phyloP scores from a whole-genome alignment of 1,140 invertebrate genomes.

The Atta colombica region DNA sequence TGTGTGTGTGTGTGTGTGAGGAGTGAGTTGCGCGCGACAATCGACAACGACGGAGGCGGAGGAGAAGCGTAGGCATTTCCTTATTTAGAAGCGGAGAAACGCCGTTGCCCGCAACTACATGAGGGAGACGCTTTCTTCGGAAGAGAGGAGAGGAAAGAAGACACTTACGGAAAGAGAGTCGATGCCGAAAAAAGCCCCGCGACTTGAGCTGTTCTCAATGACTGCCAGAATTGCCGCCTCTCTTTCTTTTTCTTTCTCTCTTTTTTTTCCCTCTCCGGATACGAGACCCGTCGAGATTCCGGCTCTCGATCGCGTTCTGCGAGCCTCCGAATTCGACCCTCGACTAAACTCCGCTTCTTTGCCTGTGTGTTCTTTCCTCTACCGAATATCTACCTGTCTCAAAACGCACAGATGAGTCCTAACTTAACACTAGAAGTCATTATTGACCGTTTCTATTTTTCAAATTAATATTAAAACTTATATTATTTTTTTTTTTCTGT shows the following conservation, averaged over 20 bases:
- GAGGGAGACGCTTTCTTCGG: neutral
- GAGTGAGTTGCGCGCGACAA: conserved; percentile 36
- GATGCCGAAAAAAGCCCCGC: conserved; percentile 31
- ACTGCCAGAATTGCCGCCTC: neutral
- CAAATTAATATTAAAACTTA: no score
- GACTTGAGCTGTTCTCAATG: conserved; percentile 30
- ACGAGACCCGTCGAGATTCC: conserved; percentile 13
- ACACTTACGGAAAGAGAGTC: conserved; percentile 60
- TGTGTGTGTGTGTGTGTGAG: neutral
- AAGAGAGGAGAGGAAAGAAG: conserved; percentile 10
- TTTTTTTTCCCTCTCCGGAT: neutral
- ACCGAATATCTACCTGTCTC: neutral
- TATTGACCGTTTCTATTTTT: no score
- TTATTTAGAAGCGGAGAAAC: conserved; percentile 80
- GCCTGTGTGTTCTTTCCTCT: neutral
- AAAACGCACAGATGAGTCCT: neutral
- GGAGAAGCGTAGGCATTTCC: conserved; percentile 78
- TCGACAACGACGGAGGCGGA: conserved; percentile 54
- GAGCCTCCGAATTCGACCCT: conserved; percentile 1
- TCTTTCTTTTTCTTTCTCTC: neutral
- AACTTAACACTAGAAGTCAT: neutral
- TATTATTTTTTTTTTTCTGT: no score
- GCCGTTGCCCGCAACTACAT: conserved; percentile 39
- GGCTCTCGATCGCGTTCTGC: conserved; percentile 14
- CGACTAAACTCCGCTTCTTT: neutral